These are phyloP conservation scores for Ciconia maguari DNA, from an alignment of 2,113 vertebrate genomes.

Conservation along the genomic window DNA sequence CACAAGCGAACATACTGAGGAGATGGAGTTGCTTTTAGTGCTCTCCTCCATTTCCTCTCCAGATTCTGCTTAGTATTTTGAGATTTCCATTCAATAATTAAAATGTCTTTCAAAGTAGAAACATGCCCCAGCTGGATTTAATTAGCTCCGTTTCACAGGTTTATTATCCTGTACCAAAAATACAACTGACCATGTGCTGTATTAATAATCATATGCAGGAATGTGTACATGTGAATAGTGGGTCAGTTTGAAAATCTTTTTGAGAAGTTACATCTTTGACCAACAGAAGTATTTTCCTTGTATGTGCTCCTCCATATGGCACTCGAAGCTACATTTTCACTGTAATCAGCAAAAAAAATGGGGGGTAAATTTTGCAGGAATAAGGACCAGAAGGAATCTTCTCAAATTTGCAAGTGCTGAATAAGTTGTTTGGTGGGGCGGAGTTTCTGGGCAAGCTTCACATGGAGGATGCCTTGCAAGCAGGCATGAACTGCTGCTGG, in stretches of 20 bases:
- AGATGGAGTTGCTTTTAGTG: not conserved
- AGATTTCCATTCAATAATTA: not conserved
- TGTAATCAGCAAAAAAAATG: not conserved
- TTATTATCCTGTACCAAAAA: not conserved
- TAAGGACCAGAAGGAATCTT: not conserved
- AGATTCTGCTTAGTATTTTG: not conserved
- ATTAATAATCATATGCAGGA: not conserved
- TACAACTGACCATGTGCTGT: not conserved
- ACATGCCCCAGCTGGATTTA: not conserved
- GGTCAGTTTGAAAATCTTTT: not conserved
- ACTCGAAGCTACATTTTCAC: not conserved
- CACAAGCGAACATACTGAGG: not conserved
- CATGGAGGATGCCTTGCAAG: not conserved
- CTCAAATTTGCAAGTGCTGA: not conserved
- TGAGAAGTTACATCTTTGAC: not conserved
- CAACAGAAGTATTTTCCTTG: not conserved
- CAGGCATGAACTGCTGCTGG: not conserved
- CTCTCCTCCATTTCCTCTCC: not conserved
- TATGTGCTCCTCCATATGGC: not conserved
- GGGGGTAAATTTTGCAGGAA: not conserved
- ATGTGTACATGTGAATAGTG: not conserved
- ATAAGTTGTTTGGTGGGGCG: not conserved
- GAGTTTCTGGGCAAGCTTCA: not conserved
- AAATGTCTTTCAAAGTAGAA: not conserved
- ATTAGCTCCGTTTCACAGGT: not conserved